phyloP scores from a whole-genome alignment of 35 echinoderm and acorn worm genomes.

The Acanthaster planci region DNA sequence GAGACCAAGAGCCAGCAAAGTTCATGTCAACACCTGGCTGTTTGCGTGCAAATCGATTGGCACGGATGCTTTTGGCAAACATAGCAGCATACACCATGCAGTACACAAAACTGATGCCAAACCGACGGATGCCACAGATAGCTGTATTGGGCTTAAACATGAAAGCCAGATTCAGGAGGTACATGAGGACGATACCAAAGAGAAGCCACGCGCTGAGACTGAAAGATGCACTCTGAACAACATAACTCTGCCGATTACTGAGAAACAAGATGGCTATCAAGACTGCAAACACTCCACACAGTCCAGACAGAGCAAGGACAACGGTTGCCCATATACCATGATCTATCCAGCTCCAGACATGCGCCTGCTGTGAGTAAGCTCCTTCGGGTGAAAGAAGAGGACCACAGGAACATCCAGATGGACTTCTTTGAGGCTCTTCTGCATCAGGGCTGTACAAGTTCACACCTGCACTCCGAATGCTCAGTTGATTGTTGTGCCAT shows the following conservation, averaged over 20 bases:
- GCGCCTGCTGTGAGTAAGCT: too few relatives aligned
- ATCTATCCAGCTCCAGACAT: background rate
- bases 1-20: conserved; percentile 23
- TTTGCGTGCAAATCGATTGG: conserved; percentile 17
- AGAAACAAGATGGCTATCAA: conserved; percentile 24
- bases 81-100: conserved; percentile 55
- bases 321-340: conserved; percentile 42
- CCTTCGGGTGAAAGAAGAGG: too few relatives aligned
- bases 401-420: background rate
- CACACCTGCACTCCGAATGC: background rate
- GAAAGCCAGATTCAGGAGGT: conserved; percentile 50
- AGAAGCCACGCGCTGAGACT: conserved; percentile 45
- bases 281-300: conserved; percentile 41
- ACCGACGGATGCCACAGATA: conserved; percentile 56
- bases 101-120: conserved; percentile 55
- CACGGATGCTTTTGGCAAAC: conserved; percentile 42
- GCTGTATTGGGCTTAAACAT: conserved; percentile 35
- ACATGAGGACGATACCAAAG: conserved; percentile 60
- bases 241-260: background rate
- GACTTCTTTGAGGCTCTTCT: background rate
- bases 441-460: background rate
- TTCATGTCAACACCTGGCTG: conserved; percentile 21
- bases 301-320: conserved; percentile 34
- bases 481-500: background rate
- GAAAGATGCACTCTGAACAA: conserved; percentile 15